These are phyloP conservation scores for Ruditapes philippinarum DNA, from an alignment of 1,140 invertebrate species.

Conservation along the genomic window DNA sequence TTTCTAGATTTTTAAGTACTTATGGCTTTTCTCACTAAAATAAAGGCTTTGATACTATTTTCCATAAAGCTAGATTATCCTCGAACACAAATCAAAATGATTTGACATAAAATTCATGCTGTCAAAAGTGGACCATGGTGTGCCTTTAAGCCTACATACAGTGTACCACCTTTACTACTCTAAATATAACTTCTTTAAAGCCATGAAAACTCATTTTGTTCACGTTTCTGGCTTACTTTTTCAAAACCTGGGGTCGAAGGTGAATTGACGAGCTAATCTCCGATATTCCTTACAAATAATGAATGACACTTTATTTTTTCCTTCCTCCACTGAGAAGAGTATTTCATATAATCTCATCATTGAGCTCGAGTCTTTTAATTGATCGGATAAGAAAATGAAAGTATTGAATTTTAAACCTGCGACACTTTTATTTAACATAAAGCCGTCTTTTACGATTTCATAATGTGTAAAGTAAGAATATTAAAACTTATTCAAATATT, in stretches of 20 bases:
- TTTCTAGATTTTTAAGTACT: too few species aligned
- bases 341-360: background rate
- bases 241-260: background rate
- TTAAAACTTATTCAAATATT: background rate
- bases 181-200: too few species aligned
- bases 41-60: too few species aligned
- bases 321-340: background rate
- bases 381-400: conserved; percentile 20
- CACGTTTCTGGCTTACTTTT: background rate
- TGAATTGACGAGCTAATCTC: background rate
- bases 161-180: too few species aligned
- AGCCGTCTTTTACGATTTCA: background rate
- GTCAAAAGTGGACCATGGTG: too few species aligned
- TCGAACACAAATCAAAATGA: too few species aligned
- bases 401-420: conserved; percentile 14
- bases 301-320: background rate
- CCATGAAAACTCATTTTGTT: background rate
- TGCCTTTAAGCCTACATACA: too few species aligned
- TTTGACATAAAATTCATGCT: too few species aligned
- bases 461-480: background rate
- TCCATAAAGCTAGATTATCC: too few species aligned
- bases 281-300: background rate
- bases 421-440: conserved; percentile 9
- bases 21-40: too few species aligned
- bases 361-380: conserved; percentile 9